Evolutionary conservation across 2,888 invertebrate genomes (phyloP).

Genomic region (Torymus auratus): DNA sequence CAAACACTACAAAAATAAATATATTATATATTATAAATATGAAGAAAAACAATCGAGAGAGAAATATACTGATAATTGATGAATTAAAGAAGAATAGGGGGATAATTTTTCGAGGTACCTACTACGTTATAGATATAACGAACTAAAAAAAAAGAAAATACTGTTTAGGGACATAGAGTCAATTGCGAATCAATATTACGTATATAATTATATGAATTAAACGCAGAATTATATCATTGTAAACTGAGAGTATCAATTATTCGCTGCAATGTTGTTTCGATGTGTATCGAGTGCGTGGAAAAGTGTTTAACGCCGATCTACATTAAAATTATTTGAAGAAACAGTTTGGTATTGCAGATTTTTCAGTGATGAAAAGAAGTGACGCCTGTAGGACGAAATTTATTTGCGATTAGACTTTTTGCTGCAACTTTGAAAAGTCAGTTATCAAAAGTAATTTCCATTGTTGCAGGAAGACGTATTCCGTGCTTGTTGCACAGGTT

Average conservation of each 20-base stretch:
- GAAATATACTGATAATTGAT: slow-evolving; percentile 54
- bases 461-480: too few relatives aligned
- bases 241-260: slow-evolving; percentile 59
- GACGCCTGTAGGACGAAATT: not conserved
- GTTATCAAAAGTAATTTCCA: too few relatives aligned
- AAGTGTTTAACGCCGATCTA: slow-evolving; percentile 42
- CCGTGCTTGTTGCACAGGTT: too few relatives aligned
- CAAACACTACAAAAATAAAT: slow-evolving; percentile 14
- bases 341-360: not conserved
- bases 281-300: slow-evolving; percentile 35
- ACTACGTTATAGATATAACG: slow-evolving; percentile 59
- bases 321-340: not conserved
- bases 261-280: slow-evolving; percentile 50
- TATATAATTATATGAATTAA: slow-evolving; percentile 59
- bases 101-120: slow-evolving; percentile 60
- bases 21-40: slow-evolving; percentile 39
- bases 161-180: slow-evolving; percentile 65
- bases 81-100: slow-evolving; percentile 40
- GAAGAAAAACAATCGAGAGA: slow-evolving; percentile 48
- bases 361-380: slow-evolving; percentile 14
- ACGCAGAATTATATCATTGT: slow-evolving; percentile 60
- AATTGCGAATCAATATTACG: slow-evolving; percentile 71
- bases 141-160: slow-evolving; percentile 44
- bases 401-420: not conserved
- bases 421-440: not conserved